Percentiles rank a stretch among this genome's conserved stretches.
Conservation (phyloP, 2,113 vertebrate species). For the Oreamnos americanus region DNA sequence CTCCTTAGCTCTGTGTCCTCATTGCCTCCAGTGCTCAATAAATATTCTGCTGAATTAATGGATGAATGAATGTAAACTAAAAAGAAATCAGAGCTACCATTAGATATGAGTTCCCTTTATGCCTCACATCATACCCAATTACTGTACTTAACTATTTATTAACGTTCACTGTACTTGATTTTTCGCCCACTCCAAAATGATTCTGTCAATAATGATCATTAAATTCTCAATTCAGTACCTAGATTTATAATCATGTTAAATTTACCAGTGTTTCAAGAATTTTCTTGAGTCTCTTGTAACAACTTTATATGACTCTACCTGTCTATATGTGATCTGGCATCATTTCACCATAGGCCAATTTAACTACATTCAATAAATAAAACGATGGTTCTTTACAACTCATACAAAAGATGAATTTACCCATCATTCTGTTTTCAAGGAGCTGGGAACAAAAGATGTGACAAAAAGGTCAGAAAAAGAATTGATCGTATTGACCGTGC, state of each 20-base stretch:
- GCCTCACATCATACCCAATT: not conserved
- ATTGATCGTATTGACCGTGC: not conserved
- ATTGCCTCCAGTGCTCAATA: not conserved
- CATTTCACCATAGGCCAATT: not conserved
- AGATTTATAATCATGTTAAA: not conserved
- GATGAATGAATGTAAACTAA: not conserved
- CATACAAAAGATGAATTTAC: conserved; percentile 7
- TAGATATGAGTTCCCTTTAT: not conserved
- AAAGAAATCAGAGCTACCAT: not conserved
- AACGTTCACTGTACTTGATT: not conserved
- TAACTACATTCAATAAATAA: not conserved
- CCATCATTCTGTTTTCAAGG: conserved; percentile 16
- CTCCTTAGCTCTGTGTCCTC: not conserved
- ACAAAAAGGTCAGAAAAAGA: conserved; percentile 1
- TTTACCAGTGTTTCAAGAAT: not conserved
- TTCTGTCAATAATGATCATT: not conserved
- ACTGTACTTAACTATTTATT: not conserved
- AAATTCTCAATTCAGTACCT: not conserved
- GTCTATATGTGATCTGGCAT: not conserved
- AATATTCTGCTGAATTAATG: not conserved
- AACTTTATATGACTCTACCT: not conserved
- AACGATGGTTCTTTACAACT: not conserved
- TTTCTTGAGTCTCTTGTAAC: not conserved
- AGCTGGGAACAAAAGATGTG: not conserved
- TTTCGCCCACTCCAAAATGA: not conserved